Evolutionary conservation across 1,140 invertebrate species (phyloP).

Genomic region (Orchesella cincta): DNA sequence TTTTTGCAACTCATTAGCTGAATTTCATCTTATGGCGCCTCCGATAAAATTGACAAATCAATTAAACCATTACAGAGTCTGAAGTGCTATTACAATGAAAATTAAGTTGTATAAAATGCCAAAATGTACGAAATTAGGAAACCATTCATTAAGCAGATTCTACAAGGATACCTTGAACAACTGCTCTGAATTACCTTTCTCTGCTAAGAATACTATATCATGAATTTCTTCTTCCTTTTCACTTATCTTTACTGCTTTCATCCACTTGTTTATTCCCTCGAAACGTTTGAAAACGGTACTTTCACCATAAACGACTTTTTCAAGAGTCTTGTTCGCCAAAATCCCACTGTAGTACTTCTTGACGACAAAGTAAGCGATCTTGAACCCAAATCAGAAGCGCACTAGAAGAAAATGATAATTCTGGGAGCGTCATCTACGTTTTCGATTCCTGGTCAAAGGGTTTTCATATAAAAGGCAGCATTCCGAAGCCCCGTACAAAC

Average conservation of each 20-base stretch:
- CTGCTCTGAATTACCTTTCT: too few relatives aligned
- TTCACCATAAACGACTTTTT: neutral
- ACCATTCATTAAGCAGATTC: too few relatives aligned
- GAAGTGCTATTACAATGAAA: too few relatives aligned
- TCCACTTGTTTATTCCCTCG: neutral
- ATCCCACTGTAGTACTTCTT: neutral
- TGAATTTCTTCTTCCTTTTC: too few relatives aligned
- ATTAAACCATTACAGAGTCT: too few relatives aligned
- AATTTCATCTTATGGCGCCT: too few relatives aligned
- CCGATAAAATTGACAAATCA: too few relatives aligned
- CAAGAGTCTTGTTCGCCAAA: neutral
- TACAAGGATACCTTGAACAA: too few relatives aligned
- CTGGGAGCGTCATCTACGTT: neutral
- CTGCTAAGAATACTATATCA: too few relatives aligned
- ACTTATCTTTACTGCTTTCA: neutral
- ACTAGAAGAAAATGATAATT: neutral
- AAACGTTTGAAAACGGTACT: neutral
- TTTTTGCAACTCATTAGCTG: too few relatives aligned
- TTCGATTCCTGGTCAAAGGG: neutral
- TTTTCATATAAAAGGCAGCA: neutral
- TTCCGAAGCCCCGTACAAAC: neutral
- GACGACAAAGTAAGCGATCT: slow-evolving; percentile 2
- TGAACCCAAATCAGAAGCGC: neutral
- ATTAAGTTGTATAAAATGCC: too few relatives aligned
- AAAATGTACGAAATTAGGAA: too few relatives aligned